Conservation (phyloP, 2,797 vertebrate genomes). For the Hyperoplus immaculatus region DNA sequence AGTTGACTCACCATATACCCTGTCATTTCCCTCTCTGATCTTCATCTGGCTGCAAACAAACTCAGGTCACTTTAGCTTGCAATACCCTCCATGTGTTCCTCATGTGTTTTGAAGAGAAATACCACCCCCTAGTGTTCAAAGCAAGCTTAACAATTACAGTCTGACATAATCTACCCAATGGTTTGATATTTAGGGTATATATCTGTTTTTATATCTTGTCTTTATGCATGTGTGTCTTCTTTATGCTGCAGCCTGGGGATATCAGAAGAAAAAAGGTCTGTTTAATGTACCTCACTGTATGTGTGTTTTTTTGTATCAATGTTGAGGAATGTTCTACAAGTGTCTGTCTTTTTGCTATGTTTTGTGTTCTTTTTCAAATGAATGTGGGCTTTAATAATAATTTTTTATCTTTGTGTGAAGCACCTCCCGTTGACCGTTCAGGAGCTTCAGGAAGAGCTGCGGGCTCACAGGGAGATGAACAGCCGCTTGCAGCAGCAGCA, state of each 20-base stretch:
- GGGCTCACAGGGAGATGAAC: constrained; percentile 94
- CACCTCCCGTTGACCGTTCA: constrained; percentile 95
- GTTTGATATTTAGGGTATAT: constrained; percentile 13
- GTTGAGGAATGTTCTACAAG: background rate
- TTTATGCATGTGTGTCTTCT: constrained; percentile 73
- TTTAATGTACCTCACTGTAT: constrained; percentile 44
- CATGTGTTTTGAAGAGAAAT: constrained; percentile 43
- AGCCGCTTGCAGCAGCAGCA: constrained; percentile 90
- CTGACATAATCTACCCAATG: constrained; percentile 4
- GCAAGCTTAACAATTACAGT: constrained; percentile 11
- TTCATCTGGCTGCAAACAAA: constrained; percentile 13
- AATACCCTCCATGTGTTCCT: background rate
- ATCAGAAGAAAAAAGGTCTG: constrained; percentile 93
- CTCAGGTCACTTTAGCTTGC: background rate
- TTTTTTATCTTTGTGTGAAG: constrained; percentile 68
- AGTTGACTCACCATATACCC: background rate
- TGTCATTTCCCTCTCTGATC: background rate
- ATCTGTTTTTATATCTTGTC: constrained; percentile 23
- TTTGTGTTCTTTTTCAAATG: background rate
- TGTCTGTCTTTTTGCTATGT: constrained; percentile 3
- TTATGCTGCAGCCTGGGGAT: constrained; percentile 91
- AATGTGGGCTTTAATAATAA: background rate
- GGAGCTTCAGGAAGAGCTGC: constrained; percentile 94
- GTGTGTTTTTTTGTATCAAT: constrained; percentile 59
- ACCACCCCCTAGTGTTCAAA: constrained; percentile 55